A percentile compares a stretch with the other conserved stretches of the same genome.
phyloP scores from a whole-genome alignment of 2,888 invertebrate genomes.

The Caenorhabditis becei region DNA sequence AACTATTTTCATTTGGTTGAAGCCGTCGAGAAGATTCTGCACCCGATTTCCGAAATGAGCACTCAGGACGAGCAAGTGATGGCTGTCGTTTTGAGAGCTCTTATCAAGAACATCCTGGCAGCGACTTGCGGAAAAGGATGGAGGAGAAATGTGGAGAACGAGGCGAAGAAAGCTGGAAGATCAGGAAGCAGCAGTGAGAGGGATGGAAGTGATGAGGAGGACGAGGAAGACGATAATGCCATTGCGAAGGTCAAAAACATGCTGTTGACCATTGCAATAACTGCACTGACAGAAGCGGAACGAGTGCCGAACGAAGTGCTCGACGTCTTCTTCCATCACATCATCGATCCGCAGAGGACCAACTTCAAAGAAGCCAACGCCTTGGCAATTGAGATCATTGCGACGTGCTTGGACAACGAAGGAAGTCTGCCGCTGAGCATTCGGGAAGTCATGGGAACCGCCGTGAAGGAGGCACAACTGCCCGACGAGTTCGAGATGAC shows the following conservation, averaged over 20 bases:
- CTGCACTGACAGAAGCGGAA: slow-evolving; percentile 43
- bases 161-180: background rate
- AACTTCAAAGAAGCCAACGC: slow-evolving; percentile 24
- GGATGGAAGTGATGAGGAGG: slow-evolving; percentile 28
- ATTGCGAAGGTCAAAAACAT: background rate
- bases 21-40: slow-evolving; percentile 25
- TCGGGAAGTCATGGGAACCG: slow-evolving; percentile 8
- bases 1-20: slow-evolving; percentile 43
- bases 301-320: slow-evolving; percentile 53
- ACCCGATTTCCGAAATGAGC: slow-evolving; percentile 42
- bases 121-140: slow-evolving; percentile 49
- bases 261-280: slow-evolving; percentile 21
- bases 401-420: slow-evolving; percentile 14
- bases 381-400: slow-evolving; percentile 34
- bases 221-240: slow-evolving; percentile 13
- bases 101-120: slow-evolving; percentile 28
- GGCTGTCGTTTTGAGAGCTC: slow-evolving; percentile 3
- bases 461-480: slow-evolving; percentile 54
- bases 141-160: slow-evolving; percentile 15
- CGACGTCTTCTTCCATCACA: slow-evolving; percentile 66
- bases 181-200: background rate
- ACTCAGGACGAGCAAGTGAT: slow-evolving; percentile 40
- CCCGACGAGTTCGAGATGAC: slow-evolving; percentile 59
- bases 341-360: slow-evolving; percentile 63
- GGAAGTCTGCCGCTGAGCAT: slow-evolving; percentile 18